A percentile compares a stretch with the other conserved stretches of the same genome.
phyloP scores from a whole-genome alignment of 2,888 invertebrate genomes.

The Xestoiulus laeticollis region DNA sequence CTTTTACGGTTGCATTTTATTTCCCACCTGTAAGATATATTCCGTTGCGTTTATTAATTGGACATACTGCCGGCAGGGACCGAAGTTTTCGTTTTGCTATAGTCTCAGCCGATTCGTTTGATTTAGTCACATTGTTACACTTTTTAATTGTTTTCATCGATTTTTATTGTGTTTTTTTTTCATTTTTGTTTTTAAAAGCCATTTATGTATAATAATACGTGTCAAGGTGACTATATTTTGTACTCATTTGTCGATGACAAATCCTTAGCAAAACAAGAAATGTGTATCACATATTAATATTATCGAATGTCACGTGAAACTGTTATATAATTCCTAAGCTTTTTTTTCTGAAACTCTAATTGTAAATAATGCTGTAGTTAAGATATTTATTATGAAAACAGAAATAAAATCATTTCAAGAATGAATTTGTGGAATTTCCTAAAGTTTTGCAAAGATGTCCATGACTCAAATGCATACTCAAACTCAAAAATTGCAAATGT shows the following conservation, averaged over 20 bases:
- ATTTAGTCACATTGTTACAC: slow-evolving; percentile 24
- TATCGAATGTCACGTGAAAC: neutral
- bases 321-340: neutral
- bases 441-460: too few relatives aligned
- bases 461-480: too few relatives aligned
- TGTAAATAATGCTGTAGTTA: slow-evolving; percentile 31
- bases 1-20: slow-evolving; percentile 39
- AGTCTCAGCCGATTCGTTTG: neutral
- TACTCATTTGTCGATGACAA: slow-evolving; percentile 37
- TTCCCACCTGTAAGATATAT: slow-evolving; percentile 8
- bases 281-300: slow-evolving; percentile 38
- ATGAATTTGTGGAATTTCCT: neutral
- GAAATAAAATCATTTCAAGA: neutral
- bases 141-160: slow-evolving; percentile 24
- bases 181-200: neutral
- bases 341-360: neutral
- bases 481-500: too few relatives aligned
- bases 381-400: slow-evolving; percentile 32
- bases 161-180: slow-evolving; percentile 4
- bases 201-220: slow-evolving; percentile 9
- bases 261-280: slow-evolving; percentile 31
- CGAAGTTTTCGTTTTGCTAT: neutral
- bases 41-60: neutral
- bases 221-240: slow-evolving; percentile 35
- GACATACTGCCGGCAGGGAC: neutral